Evolutionary conservation across 2,113 vertebrate genomes (phyloP), one percentile per base, ranked within the genome.

Genomic region (Ceyx melanurus): DNA sequence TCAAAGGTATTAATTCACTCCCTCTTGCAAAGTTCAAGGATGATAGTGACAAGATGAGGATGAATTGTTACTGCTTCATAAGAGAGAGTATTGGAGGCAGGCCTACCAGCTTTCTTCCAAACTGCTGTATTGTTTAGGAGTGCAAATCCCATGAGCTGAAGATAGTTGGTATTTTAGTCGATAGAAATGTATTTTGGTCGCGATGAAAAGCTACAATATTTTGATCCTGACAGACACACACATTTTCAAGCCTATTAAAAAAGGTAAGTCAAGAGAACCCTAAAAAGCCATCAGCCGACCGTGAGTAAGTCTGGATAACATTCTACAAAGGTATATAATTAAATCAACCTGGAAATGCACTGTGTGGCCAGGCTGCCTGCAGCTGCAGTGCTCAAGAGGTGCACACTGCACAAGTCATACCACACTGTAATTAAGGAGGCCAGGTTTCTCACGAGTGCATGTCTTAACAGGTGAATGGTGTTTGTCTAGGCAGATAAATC

Each of bases 401-500:
- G 68, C 75, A 60, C 46, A 11, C 33, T 17, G 45, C 62, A 48
- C 60, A 43, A 29, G 60, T 57, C 18, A 2, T 82, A 67, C 87
- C 81, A 79, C 75, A 29, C 82, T 1, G 1, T 92, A 82, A 88
- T 92, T 89, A 87, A n/a, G 54, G 85, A 92, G 54, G 45, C 62
- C 3, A 6, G 8, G 20, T 90, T 92, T 95, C 79, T 57, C 82
- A 67, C 2, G 2, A 56, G 5, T 77, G 46, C 60, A 0, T 90
- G 80, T 86, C 92, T 80, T 88, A 77, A 93, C 79, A 62, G 67
- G 90, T 92, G 75, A 45, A n/a, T 61, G 29, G 14, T 80, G 60
- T 77, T 91, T 86, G 43, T 76, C 72, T 89, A 14, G 79, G 22
- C 91, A 93, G 68, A 82, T 76, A 54, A 83, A 80, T 40, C 64